Conservation (phyloP, 2,113 vertebrate genomes). For the Charadrius vociferus region DNA sequence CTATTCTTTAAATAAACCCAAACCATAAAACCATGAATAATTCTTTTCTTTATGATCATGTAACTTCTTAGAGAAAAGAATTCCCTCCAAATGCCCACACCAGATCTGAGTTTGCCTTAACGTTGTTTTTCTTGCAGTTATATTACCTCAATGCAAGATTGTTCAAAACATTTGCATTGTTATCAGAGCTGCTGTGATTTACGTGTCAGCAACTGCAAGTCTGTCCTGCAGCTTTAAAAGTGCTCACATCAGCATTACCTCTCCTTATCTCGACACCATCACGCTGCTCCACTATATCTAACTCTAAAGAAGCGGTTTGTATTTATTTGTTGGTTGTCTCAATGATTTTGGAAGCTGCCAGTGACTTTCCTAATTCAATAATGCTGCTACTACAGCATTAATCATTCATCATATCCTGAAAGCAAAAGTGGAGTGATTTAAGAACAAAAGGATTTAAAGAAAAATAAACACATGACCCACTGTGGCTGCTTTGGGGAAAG, state of each 20-base stretch:
- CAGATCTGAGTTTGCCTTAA: not conserved
- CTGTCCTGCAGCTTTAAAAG: not conserved
- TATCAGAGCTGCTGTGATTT: not conserved
- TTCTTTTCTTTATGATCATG: not conserved
- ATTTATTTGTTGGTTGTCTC: slow-evolving; percentile 58
- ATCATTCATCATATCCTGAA: slow-evolving; percentile 64
- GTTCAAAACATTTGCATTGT: not conserved
- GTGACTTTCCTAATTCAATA: slow-evolving; percentile 49
- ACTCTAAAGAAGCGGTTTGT: slow-evolving; percentile 6
- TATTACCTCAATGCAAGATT: not conserved
- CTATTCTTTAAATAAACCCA: not conserved
- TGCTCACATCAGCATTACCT: not conserved
- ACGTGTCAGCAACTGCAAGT: not conserved
- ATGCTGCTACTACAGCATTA: slow-evolving; percentile 41
- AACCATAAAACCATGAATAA: not conserved
- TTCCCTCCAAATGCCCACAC: not conserved
- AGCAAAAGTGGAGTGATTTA: slow-evolving; percentile 52
- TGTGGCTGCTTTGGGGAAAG: slow-evolving; percentile 61
- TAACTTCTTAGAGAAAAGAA: not conserved
- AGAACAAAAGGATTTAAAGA: slow-evolving; percentile 67
- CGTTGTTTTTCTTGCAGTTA: not conserved
- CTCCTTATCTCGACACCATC: not conserved
- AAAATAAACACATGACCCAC: slow-evolving; percentile 64
- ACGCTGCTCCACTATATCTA: not conserved
- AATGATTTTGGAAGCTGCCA: slow-evolving; percentile 44